Conservation (phyloP, 2,888 invertebrate species). For the Eristalis pertinax region DNA sequence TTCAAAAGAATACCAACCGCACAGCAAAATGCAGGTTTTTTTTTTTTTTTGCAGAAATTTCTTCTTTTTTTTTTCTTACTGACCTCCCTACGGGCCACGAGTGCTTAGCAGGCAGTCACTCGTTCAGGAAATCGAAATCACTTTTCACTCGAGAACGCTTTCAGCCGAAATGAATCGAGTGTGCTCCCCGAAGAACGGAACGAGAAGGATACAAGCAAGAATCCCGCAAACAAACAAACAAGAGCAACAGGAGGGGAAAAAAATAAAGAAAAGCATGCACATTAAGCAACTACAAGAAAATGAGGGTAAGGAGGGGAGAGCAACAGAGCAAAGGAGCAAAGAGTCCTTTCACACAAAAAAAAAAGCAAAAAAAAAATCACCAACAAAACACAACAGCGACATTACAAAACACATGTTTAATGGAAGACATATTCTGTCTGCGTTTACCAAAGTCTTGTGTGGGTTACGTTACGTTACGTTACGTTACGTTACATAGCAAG, state of each 20-base stretch:
- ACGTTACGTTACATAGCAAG: slow-evolving; percentile 48
- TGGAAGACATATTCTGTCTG: slow-evolving; percentile 38
- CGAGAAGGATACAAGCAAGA: background rate
- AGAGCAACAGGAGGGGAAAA: slow-evolving; percentile 24
- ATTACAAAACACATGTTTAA: slow-evolving; percentile 31
- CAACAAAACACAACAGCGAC: slow-evolving; percentile 39
- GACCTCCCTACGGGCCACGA: background rate
- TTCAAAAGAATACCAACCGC: background rate
- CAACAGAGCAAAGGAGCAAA: background rate
- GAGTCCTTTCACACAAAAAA: slow-evolving; percentile 16
- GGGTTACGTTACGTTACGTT: slow-evolving; percentile 63
- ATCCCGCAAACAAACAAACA: slow-evolving; percentile 4
- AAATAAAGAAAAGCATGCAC: slow-evolving; percentile 25
- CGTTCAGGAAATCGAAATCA: slow-evolving; percentile 53
- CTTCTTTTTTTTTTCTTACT: background rate
- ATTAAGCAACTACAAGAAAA: slow-evolving; percentile 51
- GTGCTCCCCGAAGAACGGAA: background rate
- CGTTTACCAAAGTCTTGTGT: slow-evolving; percentile 66
- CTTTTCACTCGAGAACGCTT: slow-evolving; percentile 57
- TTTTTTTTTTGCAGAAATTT: background rate
- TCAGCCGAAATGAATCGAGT: slow-evolving; percentile 51
- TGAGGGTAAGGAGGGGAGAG: slow-evolving; percentile 25
- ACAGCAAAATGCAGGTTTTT: slow-evolving; percentile 5
- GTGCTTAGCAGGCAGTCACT: background rate
- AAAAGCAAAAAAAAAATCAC: slow-evolving; percentile 4